Evolutionary conservation across 2,888 invertebrate genomes (phyloP).

Genomic region (Chymomyza caudatula): DNA sequence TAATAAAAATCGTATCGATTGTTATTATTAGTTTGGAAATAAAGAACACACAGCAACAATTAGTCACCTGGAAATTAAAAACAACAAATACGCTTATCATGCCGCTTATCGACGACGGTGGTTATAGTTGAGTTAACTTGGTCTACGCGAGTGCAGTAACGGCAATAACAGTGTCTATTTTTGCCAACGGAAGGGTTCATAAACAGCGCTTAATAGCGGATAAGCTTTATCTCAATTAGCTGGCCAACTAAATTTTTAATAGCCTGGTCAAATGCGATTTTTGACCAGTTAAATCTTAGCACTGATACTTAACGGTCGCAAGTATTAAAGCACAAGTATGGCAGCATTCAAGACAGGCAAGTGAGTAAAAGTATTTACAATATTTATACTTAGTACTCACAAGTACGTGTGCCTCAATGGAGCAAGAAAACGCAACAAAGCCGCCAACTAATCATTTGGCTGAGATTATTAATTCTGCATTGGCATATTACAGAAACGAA

Average conservation of each 20-base stretch:
- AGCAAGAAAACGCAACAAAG: constrained; percentile 19
- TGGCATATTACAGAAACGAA: constrained; percentile 42
- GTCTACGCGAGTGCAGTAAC: constrained; percentile 26
- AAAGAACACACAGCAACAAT: not conserved
- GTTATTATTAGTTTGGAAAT: not conserved
- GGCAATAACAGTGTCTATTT: not conserved
- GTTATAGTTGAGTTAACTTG: constrained; percentile 2
- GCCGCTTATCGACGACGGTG: constrained; percentile 32
- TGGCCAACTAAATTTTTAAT: constrained; percentile 22
- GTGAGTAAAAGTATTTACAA: constrained; percentile 28
- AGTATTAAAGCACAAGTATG: constrained; percentile 27
- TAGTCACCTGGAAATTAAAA: not conserved
- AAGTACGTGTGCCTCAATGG: not conserved
- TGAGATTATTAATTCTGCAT: constrained; percentile 34
- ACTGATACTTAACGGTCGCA: constrained; percentile 32
- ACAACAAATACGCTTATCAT: constrained; percentile 25
- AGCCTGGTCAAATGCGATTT: constrained; percentile 9
- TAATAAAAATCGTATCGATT: not conserved
- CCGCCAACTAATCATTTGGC: constrained; percentile 11
- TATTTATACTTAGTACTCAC: not conserved
- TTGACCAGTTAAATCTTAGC: constrained; percentile 34
- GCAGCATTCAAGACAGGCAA: constrained; percentile 37
- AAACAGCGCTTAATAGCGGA: constrained; percentile 18
- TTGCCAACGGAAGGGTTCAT: constrained; percentile 7
- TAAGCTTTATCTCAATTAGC: constrained; percentile 26